phyloP scores from a whole-genome alignment of 2,888 invertebrate genomes.

The Amphipyra berbera region DNA sequence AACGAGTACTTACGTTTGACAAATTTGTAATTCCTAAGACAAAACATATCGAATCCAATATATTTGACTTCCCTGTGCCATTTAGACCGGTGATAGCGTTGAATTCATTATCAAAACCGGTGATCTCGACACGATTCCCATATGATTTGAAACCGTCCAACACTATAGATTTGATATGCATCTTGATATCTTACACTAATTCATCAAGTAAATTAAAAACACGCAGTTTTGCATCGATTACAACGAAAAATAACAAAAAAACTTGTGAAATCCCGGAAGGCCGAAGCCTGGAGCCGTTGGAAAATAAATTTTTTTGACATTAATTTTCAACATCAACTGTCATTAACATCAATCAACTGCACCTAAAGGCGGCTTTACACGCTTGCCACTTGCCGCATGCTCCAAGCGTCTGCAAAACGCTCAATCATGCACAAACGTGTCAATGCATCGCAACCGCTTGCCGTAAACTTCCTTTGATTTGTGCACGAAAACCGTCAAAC shows the following conservation, averaged over 20 bases:
- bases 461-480: no score
- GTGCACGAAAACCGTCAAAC: no score
- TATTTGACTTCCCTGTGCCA: conserved; percentile 99
- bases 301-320: conserved; percentile 39
- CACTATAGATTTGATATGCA: conserved; percentile 97
- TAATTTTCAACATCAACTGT: not conserved
- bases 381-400: no score
- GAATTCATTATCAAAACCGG: conserved; percentile 97
- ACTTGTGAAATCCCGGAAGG: conserved; percentile 9
- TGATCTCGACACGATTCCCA: conserved; percentile 96
- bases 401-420: no score
- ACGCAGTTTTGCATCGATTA: conserved; percentile 1
- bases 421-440: no score
- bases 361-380: no score
- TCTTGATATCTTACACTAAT: conserved; percentile 77
- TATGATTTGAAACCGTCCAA: conserved; percentile 99
- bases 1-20: conserved; percentile 93
- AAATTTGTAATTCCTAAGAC: conserved; percentile 98
- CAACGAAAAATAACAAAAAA: not conserved
- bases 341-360: no score
- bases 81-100: conserved; percentile 99
- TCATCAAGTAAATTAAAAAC: conserved; percentile 28
- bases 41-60: conserved; percentile 99
- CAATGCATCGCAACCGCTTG: no score
- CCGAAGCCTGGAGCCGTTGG: conserved; percentile 69